Conservation (phyloP, 2,888 invertebrate genomes). For the Aquatica leii region DNA sequence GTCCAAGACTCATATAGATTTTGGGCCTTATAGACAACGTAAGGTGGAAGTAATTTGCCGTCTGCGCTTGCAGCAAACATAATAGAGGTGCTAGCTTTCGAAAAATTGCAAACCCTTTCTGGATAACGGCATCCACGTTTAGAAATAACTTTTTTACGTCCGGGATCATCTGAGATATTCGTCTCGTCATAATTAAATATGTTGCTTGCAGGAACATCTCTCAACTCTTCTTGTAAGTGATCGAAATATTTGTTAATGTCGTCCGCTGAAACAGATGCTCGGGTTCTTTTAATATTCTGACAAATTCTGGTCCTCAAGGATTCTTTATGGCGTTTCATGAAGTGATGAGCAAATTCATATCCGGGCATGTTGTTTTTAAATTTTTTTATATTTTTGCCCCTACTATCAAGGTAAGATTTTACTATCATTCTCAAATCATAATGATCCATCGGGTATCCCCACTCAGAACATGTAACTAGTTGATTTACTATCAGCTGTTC, state of each 20-base stretch:
- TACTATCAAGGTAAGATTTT: conserved; percentile 7
- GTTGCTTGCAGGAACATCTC: neutral
- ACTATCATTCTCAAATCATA: conserved; percentile 11
- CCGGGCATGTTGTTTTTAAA: conserved; percentile 18
- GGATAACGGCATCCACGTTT: conserved; percentile 44
- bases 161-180: conserved; percentile 52
- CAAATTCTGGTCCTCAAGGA: neutral
- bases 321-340: conserved; percentile 10
- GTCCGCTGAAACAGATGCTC: neutral
- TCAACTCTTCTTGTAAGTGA: neutral
- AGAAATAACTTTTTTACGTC: conserved; percentile 38
- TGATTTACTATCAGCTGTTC: conserved; percentile 7
- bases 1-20: neutral
- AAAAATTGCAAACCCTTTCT: conserved; percentile 37
- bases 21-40: conserved; percentile 19
- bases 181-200: conserved; percentile 53
- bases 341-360: conserved; percentile 8
- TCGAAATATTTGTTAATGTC: neutral
- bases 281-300: conserved; percentile 6
- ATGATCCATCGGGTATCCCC: conserved; percentile 17
- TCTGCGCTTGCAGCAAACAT: conserved; percentile 7
- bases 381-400: neutral
- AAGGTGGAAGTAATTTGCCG: neutral
- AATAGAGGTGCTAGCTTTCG: conserved; percentile 1
- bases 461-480: conserved; percentile 9